Percentiles rank a stretch among this genome's conserved stretches.
These are phyloP conservation scores for Punctoribates punctum DNA, from an alignment of 2,888 invertebrate species.

Conservation along the genomic window DNA sequence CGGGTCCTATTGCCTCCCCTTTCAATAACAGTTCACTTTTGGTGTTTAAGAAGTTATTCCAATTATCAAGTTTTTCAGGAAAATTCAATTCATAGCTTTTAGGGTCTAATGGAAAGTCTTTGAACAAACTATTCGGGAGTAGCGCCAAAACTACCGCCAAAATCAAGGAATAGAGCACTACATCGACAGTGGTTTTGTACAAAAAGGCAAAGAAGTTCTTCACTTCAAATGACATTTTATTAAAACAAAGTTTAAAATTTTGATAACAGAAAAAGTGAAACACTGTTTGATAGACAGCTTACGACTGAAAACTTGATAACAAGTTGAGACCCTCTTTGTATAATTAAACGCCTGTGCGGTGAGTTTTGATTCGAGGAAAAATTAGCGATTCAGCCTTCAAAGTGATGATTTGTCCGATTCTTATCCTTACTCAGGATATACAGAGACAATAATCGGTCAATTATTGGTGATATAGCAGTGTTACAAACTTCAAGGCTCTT, in stretches of 20 bases:
- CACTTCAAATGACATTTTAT: constrained; percentile 38
- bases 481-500: no score
- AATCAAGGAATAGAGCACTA: constrained; percentile 23
- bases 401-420: no score
- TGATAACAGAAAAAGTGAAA: no score
- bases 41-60: constrained; percentile 42
- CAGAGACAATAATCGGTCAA: no score
- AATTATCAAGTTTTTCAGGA: constrained; percentile 30
- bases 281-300: no score
- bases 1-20: constrained; percentile 44
- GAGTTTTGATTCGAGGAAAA: no score
- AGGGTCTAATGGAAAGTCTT: constrained; percentile 40
- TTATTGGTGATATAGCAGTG: no score
- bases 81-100: constrained; percentile 11
- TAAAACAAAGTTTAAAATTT: not conserved
- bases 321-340: no score
- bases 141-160: constrained; percentile 27
- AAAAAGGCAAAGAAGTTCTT: constrained; percentile 36
- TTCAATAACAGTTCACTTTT: constrained; percentile 37
- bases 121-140: constrained; percentile 41
- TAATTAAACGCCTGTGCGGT: no score
- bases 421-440: no score
- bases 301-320: no score
- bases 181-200: constrained; percentile 34
- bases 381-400: no score